Base-by-base conservation (phyloP, 2,888 invertebrate genomes). In the Yponomeuta sedellus region DNA sequence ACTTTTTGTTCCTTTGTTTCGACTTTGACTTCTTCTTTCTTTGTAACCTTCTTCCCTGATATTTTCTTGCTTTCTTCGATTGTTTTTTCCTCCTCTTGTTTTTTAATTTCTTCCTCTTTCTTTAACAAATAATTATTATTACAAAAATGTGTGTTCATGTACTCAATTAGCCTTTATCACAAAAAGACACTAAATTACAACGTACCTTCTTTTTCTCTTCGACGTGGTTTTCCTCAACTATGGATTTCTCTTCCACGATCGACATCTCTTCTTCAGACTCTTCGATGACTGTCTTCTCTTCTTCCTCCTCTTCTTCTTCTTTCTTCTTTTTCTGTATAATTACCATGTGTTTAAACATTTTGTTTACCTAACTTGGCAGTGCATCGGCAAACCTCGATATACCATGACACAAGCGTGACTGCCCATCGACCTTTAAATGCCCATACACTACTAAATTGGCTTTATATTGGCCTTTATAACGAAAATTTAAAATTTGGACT, bases 181-280 rank as follows among this genome's bases (percentile, higher is more conserved):
- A 34, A 52, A 16, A 16, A 16, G 16, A 2, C 1, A 52, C 8
- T 16, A 16, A 16, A 52, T 16, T 16, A 16, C 16, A 52, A 52
- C 69, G 82, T 79, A 86, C 86, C 81, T 80, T 85, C 71, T 82
- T 85, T 75, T 82, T 84, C 79, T 92, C 88, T 67, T 93, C 92
- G 1, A 90, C 81, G 68, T 90, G 91, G 68, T 91, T 92, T 77
- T 91, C 89, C 81, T 91, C 88, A 52, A 88, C 83, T 59, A 89
- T 80, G 5, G 88, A 88, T 75, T 89, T 91, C 71, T 86, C 87
- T 75, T 89, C 91, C 6, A 88, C 83, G 19, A 91, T 78, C 2
- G 89, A 89, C 84, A 87, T 92, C 77, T 90, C 92, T 75, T 91
- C 91, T 71, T 89, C 92, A 66, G 90, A 92, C 75, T 89, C 90